Conservation (phyloP, 2,888 invertebrate species). For the Ectemnius lituratus region DNA sequence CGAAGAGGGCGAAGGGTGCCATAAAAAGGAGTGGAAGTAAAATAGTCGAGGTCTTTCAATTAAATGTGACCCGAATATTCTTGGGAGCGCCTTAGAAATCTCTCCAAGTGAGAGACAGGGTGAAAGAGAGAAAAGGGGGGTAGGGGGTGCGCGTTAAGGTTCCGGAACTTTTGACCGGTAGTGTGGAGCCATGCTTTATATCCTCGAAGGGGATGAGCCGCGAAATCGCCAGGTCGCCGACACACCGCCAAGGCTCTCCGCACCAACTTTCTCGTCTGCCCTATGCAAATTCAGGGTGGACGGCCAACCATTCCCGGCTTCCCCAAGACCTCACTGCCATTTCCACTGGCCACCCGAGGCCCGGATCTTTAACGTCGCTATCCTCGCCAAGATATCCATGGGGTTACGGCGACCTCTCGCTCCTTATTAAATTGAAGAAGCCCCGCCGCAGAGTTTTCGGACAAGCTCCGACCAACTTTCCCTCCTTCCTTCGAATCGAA, state of each 20-base stretch:
- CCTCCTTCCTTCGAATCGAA: no score
- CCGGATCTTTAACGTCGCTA: not conserved
- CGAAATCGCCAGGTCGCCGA: slow-evolving; percentile 52
- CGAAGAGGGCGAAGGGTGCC: no score
- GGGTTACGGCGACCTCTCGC: slow-evolving; percentile 9
- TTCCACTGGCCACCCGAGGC: not conserved
- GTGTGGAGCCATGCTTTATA: slow-evolving; percentile 10
- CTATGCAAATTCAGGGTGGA: slow-evolving; percentile 61
- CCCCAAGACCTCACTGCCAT: not conserved
- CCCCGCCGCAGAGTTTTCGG: not conserved
- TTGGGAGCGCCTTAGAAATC: no score
- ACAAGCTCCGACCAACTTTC: no score
- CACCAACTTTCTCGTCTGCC: slow-evolving; percentile 56
- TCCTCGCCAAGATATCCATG: not conserved
- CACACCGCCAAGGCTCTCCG: slow-evolving; percentile 37
- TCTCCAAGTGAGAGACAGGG: no score
- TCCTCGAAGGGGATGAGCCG: slow-evolving; percentile 55
- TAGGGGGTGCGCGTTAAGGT: not conserved
- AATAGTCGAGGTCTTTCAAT: no score
- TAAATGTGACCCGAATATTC: no score
- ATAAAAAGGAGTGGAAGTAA: no score
- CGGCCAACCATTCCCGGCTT: no score
- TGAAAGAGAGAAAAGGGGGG: no score
- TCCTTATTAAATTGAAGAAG: slow-evolving; percentile 37
- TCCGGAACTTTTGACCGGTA: slow-evolving; percentile 1